Evolutionary conservation across 2,113 vertebrate genomes (phyloP).

Genomic region (Gasterosteus aculeatus): DNA sequence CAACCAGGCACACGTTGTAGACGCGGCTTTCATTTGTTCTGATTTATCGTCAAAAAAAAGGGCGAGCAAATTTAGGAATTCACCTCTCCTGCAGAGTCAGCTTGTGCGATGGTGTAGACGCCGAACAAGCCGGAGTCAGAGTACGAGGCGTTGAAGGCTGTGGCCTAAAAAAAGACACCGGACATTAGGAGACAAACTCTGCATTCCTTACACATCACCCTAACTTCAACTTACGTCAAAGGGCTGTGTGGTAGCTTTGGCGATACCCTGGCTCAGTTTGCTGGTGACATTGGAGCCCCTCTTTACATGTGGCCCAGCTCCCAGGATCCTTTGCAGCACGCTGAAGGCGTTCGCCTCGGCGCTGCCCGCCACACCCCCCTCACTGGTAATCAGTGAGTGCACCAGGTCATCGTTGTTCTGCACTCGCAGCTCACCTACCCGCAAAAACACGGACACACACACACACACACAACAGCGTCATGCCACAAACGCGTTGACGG

Average conservation of each 20-base stretch:
- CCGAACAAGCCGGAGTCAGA: conserved; percentile 95
- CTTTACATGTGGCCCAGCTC: conserved; percentile 90
- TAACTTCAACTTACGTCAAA: conserved; percentile 87
- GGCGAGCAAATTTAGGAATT: conserved; percentile 43
- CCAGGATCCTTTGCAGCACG: conserved; percentile 89
- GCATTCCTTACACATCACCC: background rate
- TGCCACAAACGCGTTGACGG: fast-evolving
- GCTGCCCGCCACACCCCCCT: conserved; percentile 83
- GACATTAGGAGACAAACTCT: conserved; percentile 8
- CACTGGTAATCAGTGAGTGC: conserved; percentile 86
- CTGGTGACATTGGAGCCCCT: conserved; percentile 85
- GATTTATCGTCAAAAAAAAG: background rate
- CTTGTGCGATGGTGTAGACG: conserved; percentile 89
- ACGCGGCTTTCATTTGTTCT: background rate
- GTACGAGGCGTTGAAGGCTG: conserved; percentile 89
- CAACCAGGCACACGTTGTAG: background rate
- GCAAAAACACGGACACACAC: conserved; percentile 5
- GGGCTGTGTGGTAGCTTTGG: conserved; percentile 84
- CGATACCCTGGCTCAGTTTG: conserved; percentile 84
- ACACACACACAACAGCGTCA: background rate
- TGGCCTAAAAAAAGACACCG: conserved; percentile 80
- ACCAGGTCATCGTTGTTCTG: conserved; percentile 86
- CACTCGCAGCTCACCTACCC: conserved; percentile 82
- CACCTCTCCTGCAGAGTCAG: conserved; percentile 85
- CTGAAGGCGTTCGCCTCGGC: conserved; percentile 86